These are phyloP conservation scores for Sylvietta virens DNA, from an alignment of 2,113 vertebrate genomes.

Conservation along the genomic window DNA sequence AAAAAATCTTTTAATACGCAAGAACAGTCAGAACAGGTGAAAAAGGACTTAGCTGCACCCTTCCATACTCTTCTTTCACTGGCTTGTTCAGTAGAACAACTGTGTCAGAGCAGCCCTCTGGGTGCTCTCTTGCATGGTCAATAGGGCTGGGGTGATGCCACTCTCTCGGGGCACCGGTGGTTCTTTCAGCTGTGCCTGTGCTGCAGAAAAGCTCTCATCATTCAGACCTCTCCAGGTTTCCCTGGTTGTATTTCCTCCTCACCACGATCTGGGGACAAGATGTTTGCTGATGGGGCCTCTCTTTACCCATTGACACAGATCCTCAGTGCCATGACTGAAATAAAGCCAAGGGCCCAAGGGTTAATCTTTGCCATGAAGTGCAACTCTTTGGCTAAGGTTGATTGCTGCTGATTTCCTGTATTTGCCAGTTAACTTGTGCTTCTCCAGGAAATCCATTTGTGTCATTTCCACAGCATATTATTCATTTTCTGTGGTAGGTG, in stretches of 20 bases:
- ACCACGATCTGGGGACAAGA: background rate
- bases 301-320: background rate
- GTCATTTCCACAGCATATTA: background rate
- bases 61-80: background rate
- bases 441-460: background rate
- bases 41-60: background rate
- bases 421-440: background rate
- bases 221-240: background rate
- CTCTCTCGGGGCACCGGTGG: accelerated
- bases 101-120: background rate
- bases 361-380: background rate
- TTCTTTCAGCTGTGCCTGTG: background rate
- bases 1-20: background rate
- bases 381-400: background rate
- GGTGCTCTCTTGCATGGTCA: background rate
- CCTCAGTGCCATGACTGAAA: background rate
- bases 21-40: background rate
- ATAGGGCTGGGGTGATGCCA: background rate
- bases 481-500: background rate
- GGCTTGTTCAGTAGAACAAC: background rate
- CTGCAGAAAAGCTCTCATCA: background rate
- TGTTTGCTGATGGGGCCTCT: background rate
- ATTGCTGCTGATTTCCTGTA: background rate
- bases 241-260: background rate
- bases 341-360: background rate